A percentile compares a stretch with the other conserved stretches of the same genome.
phyloP scores from a whole-genome alignment of 2,797 vertebrate species.

The Nothura maculosa region DNA sequence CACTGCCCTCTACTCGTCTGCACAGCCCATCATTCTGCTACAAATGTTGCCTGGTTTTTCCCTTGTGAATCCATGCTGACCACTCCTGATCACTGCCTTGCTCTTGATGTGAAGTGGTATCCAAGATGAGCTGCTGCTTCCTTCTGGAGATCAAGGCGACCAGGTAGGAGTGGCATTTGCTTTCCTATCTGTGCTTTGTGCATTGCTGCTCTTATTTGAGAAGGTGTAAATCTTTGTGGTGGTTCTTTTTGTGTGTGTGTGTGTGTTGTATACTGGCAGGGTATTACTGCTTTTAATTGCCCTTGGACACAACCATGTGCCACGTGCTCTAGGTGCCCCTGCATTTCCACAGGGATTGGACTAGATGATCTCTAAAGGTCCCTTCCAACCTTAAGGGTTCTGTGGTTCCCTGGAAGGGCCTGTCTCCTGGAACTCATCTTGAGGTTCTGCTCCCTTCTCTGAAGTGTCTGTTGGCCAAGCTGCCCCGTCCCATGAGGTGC shows the following conservation, averaged over 20 bases:
- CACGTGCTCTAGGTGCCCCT: too few relatives aligned
- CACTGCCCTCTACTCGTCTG: not conserved
- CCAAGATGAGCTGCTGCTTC: not conserved
- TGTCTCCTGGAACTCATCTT: slow-evolving; percentile 42
- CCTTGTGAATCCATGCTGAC: not conserved
- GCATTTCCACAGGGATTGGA: too few relatives aligned
- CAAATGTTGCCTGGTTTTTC: not conserved
- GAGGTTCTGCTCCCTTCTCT: slow-evolving; percentile 79
- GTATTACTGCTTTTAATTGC: too few relatives aligned
- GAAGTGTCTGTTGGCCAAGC: slow-evolving; percentile 71
- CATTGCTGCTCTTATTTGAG: slow-evolving; percentile 42
- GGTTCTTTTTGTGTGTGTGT: not conserved
- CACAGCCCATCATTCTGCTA: not conserved
- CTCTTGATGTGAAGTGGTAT: not conserved
- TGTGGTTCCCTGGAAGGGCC: slow-evolving; percentile 71
- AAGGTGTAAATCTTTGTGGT: slow-evolving; percentile 69
- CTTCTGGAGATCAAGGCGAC: not conserved
- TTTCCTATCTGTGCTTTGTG: slow-evolving; percentile 46
- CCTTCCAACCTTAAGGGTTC: too few relatives aligned
- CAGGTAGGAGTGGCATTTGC: not conserved
- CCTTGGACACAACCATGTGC: too few relatives aligned
- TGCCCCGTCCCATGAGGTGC: slow-evolving; percentile 64
- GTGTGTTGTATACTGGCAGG: too few relatives aligned
- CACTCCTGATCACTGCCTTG: not conserved
- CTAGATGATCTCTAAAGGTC: too few relatives aligned